Conservation (phyloP, 2,797 vertebrate genomes). For the Micropoecilia bifurca region DNA sequence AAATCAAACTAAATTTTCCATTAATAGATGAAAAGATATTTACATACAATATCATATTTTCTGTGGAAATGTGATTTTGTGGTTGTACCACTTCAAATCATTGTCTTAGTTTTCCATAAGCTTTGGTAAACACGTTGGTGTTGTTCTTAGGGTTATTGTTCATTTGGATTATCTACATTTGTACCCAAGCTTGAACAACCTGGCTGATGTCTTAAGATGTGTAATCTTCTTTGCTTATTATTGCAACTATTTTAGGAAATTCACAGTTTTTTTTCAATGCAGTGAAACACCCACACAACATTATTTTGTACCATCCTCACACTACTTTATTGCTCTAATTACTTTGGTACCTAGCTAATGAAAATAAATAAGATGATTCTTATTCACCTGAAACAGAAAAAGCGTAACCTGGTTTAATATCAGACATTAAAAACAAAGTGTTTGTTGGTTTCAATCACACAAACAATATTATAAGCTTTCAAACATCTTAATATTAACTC, state of each 20-base stretch:
- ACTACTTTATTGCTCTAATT: neutral
- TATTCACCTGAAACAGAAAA: neutral
- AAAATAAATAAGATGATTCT: neutral
- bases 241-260: neutral
- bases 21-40: neutral
- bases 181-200: neutral
- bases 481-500: neutral
- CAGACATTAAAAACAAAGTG: neutral
- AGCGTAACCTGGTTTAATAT: neutral
- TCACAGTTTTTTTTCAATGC: neutral
- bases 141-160: neutral
- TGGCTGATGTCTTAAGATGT: neutral
- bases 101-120: neutral
- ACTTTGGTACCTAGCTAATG: neutral
- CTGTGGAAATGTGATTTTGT: neutral
- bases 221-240: neutral
- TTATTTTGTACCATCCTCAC: neutral
- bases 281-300: neutral
- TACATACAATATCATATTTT: neutral
- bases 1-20: neutral
- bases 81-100: neutral
- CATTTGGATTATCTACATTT: neutral
- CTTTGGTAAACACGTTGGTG: neutral
- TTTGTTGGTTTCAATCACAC: neutral
- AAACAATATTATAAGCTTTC: neutral